Conservation (phyloP, 2,113 vertebrate species). For the Callocephalon fimbriatum region DNA sequence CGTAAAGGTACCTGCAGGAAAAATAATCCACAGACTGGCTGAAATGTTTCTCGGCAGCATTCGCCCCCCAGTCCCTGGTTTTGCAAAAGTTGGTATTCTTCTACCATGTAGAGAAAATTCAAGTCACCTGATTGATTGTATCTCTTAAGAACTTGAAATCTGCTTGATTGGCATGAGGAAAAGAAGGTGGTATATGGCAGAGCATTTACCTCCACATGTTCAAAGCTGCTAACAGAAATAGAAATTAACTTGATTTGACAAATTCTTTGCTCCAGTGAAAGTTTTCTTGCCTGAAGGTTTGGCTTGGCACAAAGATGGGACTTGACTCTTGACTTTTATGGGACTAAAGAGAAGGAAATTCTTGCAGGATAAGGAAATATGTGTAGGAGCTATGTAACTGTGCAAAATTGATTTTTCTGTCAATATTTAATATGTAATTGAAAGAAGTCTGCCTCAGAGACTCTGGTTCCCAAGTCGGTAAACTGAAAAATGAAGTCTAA, state of each 20-base stretch:
- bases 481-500: background rate
- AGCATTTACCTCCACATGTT: background rate
- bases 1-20: background rate
- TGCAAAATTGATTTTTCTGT: background rate
- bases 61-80: background rate
- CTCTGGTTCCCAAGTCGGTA: background rate
- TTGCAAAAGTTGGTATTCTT: background rate
- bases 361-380: background rate
- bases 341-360: background rate
- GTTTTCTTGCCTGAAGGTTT: background rate
- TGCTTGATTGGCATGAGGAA: conserved; percentile 2
- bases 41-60: background rate
- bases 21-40: background rate
- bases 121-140: background rate
- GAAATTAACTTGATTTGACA: background rate
- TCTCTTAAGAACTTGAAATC: background rate
- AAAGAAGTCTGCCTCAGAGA: background rate
- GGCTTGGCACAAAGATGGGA: background rate
- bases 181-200: background rate
- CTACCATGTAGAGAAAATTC: background rate
- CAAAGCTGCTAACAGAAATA: background rate
- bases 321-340: background rate
- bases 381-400: background rate
- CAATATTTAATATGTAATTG: background rate
- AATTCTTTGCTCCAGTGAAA: background rate